Conservation (phyloP, 2,888 invertebrate species). For the Acleris holmiana region DNA sequence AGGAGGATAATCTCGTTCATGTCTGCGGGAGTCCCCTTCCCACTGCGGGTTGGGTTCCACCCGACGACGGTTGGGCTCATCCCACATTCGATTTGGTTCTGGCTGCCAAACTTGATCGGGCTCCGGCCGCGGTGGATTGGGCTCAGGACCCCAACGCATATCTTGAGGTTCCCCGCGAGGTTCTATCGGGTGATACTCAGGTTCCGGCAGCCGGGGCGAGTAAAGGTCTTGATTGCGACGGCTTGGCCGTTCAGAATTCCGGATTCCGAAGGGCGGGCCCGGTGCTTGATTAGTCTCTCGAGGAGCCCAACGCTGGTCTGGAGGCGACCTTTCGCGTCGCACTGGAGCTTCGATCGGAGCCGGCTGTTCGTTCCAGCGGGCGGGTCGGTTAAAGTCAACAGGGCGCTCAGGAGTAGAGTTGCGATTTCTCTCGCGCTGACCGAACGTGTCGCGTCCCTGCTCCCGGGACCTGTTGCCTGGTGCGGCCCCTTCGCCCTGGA, state of each 20-base stretch:
- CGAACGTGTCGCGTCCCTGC: background rate
- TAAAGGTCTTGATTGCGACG: constrained; percentile 9
- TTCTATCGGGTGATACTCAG: constrained; percentile 2
- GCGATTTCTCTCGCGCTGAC: constrained; percentile 13
- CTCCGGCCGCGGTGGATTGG: background rate
- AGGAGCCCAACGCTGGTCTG: constrained; percentile 3
- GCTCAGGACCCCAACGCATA: constrained; percentile 19
- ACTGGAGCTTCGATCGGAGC: background rate
- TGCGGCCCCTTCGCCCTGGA: constrained; percentile 4
- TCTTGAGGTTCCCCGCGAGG: background rate
- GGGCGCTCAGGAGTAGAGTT: constrained; percentile 21
- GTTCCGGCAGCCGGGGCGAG: background rate
- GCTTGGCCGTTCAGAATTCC: constrained; percentile 3
- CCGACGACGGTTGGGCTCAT: constrained; percentile 8
- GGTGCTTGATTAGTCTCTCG: constrained; percentile 9
- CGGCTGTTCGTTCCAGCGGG: constrained; percentile 2
- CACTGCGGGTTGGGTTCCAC: constrained; percentile 9
- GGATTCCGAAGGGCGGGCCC: background rate
- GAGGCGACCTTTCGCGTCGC: background rate
- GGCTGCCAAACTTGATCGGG: constrained; percentile 8
- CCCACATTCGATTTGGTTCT: constrained; percentile 6
- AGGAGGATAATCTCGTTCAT: background rate
- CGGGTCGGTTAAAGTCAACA: background rate
- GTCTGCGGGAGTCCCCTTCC: constrained; percentile 1
- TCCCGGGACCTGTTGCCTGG: background rate